Evolutionary conservation across 1,140 invertebrate genomes (phyloP).

Genomic region (Drosophila navojoa): DNA sequence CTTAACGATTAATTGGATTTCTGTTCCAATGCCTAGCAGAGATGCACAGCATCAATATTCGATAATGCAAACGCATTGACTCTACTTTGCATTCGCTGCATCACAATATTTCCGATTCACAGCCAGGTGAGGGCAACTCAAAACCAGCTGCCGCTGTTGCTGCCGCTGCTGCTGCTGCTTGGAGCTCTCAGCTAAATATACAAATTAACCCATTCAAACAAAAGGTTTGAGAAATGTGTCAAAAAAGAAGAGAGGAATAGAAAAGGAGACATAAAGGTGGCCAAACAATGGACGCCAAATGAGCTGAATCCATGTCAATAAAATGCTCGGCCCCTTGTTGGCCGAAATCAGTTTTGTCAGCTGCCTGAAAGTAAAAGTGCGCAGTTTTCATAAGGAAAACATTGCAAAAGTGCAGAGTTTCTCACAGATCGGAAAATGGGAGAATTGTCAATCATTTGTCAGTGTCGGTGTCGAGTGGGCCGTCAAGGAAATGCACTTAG

Average conservation of each 20-base stretch:
- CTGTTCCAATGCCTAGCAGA: conserved; percentile 40
- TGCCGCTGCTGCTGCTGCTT: background rate
- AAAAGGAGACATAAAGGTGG: conserved; percentile 7
- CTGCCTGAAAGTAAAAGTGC: conserved; percentile 50
- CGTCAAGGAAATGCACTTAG: conserved; percentile 34
- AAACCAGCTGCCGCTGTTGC: conserved; percentile 29
- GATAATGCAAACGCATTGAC: conserved; percentile 35
- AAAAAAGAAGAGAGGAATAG: conserved; percentile 19
- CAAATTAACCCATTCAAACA: conserved; percentile 81
- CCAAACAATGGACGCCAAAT: conserved; percentile 64
- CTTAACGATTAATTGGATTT: conserved; percentile 79
- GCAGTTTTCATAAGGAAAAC: conserved; percentile 41
- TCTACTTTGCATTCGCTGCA: conserved; percentile 21
- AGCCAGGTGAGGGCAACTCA: conserved; percentile 13
- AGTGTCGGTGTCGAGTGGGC: conserved; percentile 26
- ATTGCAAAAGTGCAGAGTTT: conserved; percentile 50
- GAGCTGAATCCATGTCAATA: conserved; percentile 59
- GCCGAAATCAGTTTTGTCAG: conserved; percentile 48
- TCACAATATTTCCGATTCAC: background rate
- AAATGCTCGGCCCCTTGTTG: conserved; percentile 31
- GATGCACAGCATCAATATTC: conserved; percentile 53
- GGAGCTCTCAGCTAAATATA: conserved; percentile 59
- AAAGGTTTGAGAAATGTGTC: conserved; percentile 63
- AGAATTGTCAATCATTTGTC: conserved; percentile 41
- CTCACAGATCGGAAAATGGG: conserved; percentile 55